Conservation (phyloP, 92 coral and sea anemone species). For the Epizoanthus fatuus region DNA sequence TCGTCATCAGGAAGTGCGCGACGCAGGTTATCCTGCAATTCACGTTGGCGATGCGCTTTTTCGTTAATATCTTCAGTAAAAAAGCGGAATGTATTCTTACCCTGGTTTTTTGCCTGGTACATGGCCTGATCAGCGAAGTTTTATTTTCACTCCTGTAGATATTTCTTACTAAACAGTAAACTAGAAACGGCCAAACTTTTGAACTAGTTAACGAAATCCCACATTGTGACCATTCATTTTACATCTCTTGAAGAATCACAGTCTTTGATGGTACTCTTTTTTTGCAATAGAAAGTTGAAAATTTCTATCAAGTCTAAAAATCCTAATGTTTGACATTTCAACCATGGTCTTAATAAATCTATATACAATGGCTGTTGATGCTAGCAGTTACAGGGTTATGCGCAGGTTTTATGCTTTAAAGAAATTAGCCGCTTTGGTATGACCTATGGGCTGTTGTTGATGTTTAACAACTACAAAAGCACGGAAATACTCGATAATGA, state of each 20-base stretch:
- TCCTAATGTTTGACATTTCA: not conserved
- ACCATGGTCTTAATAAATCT: conserved; percentile 13
- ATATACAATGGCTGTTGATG: conserved; percentile 26
- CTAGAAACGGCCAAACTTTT: not conserved
- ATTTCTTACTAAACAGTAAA: not conserved
- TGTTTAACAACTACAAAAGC: conserved; percentile 19
- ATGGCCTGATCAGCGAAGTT: not conserved
- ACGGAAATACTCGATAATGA: conserved; percentile 42
- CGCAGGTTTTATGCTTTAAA: conserved; percentile 42
- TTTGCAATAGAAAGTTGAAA: not conserved
- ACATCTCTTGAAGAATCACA: not conserved
- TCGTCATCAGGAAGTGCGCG: no score
- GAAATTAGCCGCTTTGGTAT: conserved; percentile 40
- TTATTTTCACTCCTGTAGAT: not conserved
- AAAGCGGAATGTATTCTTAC: no score
- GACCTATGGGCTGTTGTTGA: conserved; percentile 37
- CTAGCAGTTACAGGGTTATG: conserved; percentile 39
- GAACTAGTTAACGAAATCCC: not conserved
- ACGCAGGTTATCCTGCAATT: no score
- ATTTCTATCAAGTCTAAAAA: not conserved
- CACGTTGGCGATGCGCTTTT: no score
- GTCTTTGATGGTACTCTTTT: not conserved
- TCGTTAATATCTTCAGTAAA: no score
- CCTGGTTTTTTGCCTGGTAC: no score
- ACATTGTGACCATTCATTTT: not conserved